Conservation (phyloP, 2,888 invertebrate genomes). For the Caenorhabditis sp. region DNA sequence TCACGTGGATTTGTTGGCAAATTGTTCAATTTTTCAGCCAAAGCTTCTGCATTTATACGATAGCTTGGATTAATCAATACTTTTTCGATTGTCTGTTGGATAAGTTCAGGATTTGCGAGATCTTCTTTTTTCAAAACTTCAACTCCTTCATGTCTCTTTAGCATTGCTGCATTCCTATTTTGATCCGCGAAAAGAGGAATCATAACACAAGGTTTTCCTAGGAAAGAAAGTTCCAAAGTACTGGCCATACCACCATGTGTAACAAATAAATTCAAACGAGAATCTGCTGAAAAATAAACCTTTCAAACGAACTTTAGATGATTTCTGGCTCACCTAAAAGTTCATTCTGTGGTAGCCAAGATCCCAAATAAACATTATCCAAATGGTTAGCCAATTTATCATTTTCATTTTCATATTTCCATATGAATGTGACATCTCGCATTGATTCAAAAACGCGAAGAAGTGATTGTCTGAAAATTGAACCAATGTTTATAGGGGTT, state of each 20-base stretch:
- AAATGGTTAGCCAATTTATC: slow-evolving; percentile 15
- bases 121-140: slow-evolving; percentile 40
- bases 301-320: no score
- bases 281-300: slow-evolving; percentile 10
- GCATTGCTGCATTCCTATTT: slow-evolving; percentile 6
- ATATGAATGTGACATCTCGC: slow-evolving; percentile 49
- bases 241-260: slow-evolving; percentile 3
- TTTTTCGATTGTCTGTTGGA: slow-evolving; percentile 25
- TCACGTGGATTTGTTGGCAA: slow-evolving; percentile 41
- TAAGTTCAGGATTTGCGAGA: slow-evolving; percentile 13
- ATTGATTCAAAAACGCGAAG: slow-evolving; percentile 32
- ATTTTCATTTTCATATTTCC: slow-evolving; percentile 47
- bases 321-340: slow-evolving; percentile 35
- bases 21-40: slow-evolving; percentile 38
- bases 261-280: background rate
- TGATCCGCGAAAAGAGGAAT: no score
- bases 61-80: slow-evolving; percentile 37
- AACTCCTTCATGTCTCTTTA: slow-evolving; percentile 35
- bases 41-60: slow-evolving; percentile 20
- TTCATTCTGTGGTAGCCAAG: slow-evolving; percentile 56
- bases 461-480: slow-evolving; percentile 38
- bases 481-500: no score
- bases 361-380: slow-evolving; percentile 43
- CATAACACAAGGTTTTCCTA: background rate
- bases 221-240: background rate